These are phyloP conservation scores for Condylura cristata DNA, from an alignment of 2,113 vertebrate genomes.

Conservation along the genomic window DNA sequence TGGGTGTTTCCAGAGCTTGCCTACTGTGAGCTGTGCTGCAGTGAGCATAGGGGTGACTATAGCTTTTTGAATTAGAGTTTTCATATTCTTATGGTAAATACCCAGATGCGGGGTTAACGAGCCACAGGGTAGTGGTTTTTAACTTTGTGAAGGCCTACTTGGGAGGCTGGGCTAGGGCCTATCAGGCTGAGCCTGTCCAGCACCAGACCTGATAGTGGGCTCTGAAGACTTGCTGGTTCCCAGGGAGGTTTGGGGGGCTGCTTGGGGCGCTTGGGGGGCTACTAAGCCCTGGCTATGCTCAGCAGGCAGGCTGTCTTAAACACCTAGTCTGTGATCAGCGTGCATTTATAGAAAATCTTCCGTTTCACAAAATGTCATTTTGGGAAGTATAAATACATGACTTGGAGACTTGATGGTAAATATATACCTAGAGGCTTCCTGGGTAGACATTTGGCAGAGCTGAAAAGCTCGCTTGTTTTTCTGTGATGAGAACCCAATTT, in stretches of 20 bases:
- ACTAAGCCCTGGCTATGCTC: not conserved
- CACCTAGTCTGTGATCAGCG: not conserved
- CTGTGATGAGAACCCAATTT: constrained; percentile 47
- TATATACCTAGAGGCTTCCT: constrained; percentile 43
- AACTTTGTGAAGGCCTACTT: not conserved
- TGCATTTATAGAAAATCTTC: not conserved
- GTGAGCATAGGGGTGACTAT: too few species aligned
- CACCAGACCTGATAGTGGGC: too few species aligned
- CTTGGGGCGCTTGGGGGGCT: not conserved
- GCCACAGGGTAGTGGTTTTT: too few species aligned
- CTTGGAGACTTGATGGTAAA: constrained; percentile 14
- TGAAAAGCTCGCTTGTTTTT: constrained; percentile 57
- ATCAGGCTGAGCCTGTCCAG: not conserved
- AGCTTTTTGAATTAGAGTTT: too few species aligned
- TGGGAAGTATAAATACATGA: constrained; percentile 11
- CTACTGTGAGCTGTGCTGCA: too few species aligned
- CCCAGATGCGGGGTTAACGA: too few species aligned
- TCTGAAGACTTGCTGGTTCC: not conserved
- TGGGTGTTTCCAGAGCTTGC: too few species aligned
- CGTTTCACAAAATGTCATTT: not conserved
- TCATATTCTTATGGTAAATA: too few species aligned
- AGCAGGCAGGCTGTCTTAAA: not conserved
- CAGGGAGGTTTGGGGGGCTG: not conserved
- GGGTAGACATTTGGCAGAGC: not conserved
- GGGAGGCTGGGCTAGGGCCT: not conserved